phyloP scores from a whole-genome alignment of 2,888 invertebrate genomes.

The Anorthoa munda region DNA sequence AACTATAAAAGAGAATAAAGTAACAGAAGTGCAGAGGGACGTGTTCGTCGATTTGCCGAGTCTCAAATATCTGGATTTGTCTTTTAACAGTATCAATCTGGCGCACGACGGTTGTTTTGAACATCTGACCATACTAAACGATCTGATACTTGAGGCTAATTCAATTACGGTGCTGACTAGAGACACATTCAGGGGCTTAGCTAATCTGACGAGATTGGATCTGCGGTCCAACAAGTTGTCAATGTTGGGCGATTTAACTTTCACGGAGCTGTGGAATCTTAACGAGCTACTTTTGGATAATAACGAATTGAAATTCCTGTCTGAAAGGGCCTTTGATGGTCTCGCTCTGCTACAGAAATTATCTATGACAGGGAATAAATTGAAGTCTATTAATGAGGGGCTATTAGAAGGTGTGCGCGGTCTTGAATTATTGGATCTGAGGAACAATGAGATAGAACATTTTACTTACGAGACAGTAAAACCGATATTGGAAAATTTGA shows the following conservation, averaged over 20 bases:
- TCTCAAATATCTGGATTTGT: conserved; percentile 94
- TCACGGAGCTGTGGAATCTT: conserved; percentile 94
- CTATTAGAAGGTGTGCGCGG: conserved; percentile 94
- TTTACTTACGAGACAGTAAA: conserved; percentile 94
- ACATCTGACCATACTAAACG: conserved; percentile 93
- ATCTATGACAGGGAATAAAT: conserved; percentile 94
- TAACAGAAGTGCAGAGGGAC: conserved; percentile 94
- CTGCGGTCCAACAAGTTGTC: conserved; percentile 94
- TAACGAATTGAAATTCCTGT: conserved; percentile 93
- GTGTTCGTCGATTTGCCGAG: conserved; percentile 94
- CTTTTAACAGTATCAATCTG: conserved; percentile 96
- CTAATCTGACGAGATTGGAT: conserved; percentile 94
- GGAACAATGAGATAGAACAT: conserved; percentile 94
- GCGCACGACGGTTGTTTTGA: conserved; percentile 96
- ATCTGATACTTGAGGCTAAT: conserved; percentile 95
- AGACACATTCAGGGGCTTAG: conserved; percentile 94
- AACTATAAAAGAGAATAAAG: conserved; percentile 94
- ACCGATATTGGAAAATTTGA: conserved; percentile 94
- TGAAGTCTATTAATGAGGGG: conserved; percentile 93
- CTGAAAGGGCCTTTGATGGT: conserved; percentile 95
- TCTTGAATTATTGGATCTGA: conserved; percentile 94
- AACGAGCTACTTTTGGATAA: conserved; percentile 93
- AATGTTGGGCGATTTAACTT: conserved; percentile 95
- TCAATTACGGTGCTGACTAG: conserved; percentile 94
- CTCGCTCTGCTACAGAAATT: conserved; percentile 94